Percentiles rank a stretch among this genome's conserved stretches.
phyloP scores from a whole-genome alignment of 2,797 vertebrate species.

The Notolabrus celidotus region DNA sequence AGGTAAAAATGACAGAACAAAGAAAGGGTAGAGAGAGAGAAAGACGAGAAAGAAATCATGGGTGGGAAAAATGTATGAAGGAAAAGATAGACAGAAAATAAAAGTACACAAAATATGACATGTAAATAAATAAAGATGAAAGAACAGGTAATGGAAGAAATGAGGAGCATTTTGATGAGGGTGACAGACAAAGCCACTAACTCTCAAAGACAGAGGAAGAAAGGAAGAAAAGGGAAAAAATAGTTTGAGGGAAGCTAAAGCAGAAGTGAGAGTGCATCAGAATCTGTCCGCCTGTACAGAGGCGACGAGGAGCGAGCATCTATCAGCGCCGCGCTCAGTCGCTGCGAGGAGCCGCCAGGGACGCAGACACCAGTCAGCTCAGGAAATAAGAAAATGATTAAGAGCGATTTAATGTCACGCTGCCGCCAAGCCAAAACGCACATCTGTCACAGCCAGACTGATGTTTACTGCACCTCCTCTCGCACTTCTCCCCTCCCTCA shows the following conservation, averaged over 20 bases:
- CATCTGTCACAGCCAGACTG: conserved; percentile 74
- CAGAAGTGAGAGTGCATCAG: conserved; percentile 13
- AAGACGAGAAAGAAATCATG: too few relatives aligned
- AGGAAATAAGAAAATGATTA: conserved; percentile 85
- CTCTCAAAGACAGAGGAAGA: neutral
- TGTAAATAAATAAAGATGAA: too few relatives aligned
- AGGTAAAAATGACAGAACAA: too few relatives aligned
- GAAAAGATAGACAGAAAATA: too few relatives aligned
- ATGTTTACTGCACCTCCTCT: conserved; percentile 64
- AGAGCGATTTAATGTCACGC: conserved; percentile 79
- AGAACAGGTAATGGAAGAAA: too few relatives aligned
- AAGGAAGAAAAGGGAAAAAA: neutral
- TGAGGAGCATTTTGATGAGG: neutral
- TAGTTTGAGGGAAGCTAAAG: neutral
- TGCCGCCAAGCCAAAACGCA: conserved; percentile 64
- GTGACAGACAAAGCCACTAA: neutral
- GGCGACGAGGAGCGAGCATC: conserved; percentile 48
- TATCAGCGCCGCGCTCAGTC: conserved; percentile 61
- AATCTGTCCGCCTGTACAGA: conserved; percentile 15
- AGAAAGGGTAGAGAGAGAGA: too few relatives aligned
- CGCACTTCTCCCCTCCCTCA: neutral
- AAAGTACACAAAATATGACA: too few relatives aligned
- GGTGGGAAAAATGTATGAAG: too few relatives aligned
- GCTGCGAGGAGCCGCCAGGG: conserved; percentile 39
- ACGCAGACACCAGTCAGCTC: conserved; percentile 71